Evolutionary conservation across 2,113 vertebrate species (phyloP), one percentile per base, ranked within the genome.

Genomic region (Cromileptes altivelis): DNA sequence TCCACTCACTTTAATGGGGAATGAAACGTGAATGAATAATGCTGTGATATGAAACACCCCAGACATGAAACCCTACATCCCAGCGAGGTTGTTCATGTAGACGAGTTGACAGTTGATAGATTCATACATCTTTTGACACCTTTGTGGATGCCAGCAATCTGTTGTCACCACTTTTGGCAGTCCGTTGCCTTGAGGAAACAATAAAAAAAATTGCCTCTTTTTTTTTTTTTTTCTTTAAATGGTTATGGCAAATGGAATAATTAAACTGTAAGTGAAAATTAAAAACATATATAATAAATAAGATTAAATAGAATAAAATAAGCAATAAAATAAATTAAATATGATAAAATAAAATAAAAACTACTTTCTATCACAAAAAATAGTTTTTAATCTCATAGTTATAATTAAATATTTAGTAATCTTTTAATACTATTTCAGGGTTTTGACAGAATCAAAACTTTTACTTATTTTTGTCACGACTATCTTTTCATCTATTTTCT

Each of bases 1-100:
- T 56, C 53, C 42, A 33, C 52, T 85, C 70, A 73, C 77, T 56
- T 83, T 63, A 61, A 77, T 80, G 56, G 45, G 25, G 4, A 65
- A 71, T 62, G 67, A 30, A 56, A 75, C 1, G n/a, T 65, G 47
- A 68, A 75, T 70, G 45, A 53, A 58, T 76, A 81, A 62, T 30
- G 55, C 40, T n/a, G 37, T n/a, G 25, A 37, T 76, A 33, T 23
- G 30, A 78, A 82, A 71, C 65, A 61, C 56, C 27, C 25, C 50
- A 56, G 50, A 47, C 19, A 47, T 23, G 12, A 50, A 52, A 64
- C 75, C 53, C 18, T 33, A 27, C n/a, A 6, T 15, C 40, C 8
- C 30, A 61, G 70, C 11, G 21, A 0, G 11, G 15, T 74, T n/a
- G 40, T 56, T n/a, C 10, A 49, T 56, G 6, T 14, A 57, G 65